A percentile compares a stretch with the other conserved stretches of the same genome.
phyloP scores from a whole-genome alignment of 1,140 invertebrate genomes.

The Lepidotrigona ventralis region DNA sequence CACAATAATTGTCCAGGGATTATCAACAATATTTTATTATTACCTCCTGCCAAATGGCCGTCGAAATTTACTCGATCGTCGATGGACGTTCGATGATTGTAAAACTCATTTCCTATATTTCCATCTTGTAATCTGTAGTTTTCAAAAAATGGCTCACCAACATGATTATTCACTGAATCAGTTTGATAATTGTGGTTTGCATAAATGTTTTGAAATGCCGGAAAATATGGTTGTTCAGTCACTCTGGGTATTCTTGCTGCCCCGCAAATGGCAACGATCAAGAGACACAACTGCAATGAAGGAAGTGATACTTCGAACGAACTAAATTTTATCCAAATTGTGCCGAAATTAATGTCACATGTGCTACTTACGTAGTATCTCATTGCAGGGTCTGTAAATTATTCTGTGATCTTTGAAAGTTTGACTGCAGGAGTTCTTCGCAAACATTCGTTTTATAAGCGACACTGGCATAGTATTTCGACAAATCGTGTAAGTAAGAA shows the following conservation, averaged over 20 bases:
- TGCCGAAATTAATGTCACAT: neutral
- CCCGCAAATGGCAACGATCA: slow-evolving; percentile 54
- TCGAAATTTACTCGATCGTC: neutral
- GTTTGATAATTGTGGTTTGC: slow-evolving; percentile 73
- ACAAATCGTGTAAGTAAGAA: slow-evolving; percentile 65
- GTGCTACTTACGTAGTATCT: slow-evolving; percentile 39
- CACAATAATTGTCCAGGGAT: neutral
- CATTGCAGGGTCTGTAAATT: slow-evolving; percentile 33
- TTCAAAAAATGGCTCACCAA: slow-evolving; percentile 58
- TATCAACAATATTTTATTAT: neutral
- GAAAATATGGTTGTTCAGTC: slow-evolving; percentile 65
- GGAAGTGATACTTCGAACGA: too few species aligned
- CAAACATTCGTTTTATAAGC: slow-evolving; percentile 67
- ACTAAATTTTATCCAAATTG: neutral
- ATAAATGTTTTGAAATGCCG: slow-evolving; percentile 69
- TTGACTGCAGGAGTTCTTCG: slow-evolving; percentile 57
- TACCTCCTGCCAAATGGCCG: slow-evolving; percentile 4
- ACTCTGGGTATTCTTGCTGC: slow-evolving; percentile 64
- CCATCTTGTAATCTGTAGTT: slow-evolving; percentile 36
- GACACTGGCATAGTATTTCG: slow-evolving; percentile 45
- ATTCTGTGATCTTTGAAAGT: slow-evolving; percentile 1
- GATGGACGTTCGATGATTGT: neutral
- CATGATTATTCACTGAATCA: slow-evolving; percentile 62
- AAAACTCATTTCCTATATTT: neutral
- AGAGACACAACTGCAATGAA: slow-evolving; percentile 66